Percentiles rank a stretch among this genome's conserved stretches.
These are phyloP conservation scores for Halesus radiatus DNA, from an alignment of 1,140 invertebrate genomes.

Conservation along the genomic window DNA sequence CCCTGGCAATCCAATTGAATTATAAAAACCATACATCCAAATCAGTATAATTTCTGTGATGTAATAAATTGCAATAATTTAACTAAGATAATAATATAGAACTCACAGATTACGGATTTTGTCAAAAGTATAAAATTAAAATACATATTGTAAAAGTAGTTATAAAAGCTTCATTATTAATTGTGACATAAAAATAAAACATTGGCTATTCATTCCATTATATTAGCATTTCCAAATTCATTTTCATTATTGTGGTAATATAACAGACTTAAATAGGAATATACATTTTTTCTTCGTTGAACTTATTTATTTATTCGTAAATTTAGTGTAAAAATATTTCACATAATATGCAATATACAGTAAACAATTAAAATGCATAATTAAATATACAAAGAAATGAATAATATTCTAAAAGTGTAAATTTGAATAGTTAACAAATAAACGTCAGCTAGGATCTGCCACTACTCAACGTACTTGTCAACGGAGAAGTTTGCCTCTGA, in stretches of 20 bases:
- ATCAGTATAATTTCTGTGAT: too few relatives aligned
- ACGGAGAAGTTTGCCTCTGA: conserved; percentile 39
- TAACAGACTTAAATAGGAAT: conserved; percentile 38
- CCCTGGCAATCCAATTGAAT: too few relatives aligned
- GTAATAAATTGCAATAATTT: too few relatives aligned
- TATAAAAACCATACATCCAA: too few relatives aligned
- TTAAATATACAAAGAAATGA: conserved; percentile 21
- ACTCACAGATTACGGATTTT: not conserved
- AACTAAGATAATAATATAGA: not conserved
- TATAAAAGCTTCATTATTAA: conserved; percentile 19
- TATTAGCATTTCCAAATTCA: not conserved
- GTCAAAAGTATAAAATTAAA: conserved; percentile 20
- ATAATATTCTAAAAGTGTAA: conserved; percentile 38
- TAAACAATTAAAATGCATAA: conserved; percentile 39
- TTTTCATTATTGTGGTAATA: not conserved
- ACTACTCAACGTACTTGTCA: not conserved
- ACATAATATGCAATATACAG: conserved; percentile 7
- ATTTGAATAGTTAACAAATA: conserved; percentile 7
- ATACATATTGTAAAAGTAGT: not conserved
- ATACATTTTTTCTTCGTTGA: conserved; percentile 33
- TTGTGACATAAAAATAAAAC: conserved; percentile 10
- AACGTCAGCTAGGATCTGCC: not conserved
- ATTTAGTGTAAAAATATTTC: conserved; percentile 38
- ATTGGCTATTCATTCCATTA: not conserved
- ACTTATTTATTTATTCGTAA: conserved; percentile 37